Base-by-base conservation (phyloP, 2,797 vertebrate species). In the Benthosema pterotum region DNA sequence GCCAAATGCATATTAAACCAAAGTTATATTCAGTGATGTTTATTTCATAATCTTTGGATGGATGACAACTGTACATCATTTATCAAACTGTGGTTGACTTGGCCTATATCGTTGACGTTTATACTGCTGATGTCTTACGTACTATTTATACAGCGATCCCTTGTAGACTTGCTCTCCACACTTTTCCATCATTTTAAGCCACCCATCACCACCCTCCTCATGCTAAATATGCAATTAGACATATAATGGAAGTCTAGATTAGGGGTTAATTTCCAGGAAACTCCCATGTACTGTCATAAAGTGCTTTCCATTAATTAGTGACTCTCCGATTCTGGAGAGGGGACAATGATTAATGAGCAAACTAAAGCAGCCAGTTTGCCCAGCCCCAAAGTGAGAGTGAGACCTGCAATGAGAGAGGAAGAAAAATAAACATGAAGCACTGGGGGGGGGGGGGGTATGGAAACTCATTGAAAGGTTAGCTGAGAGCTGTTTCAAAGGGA, bases 241-340 rank as follows among this genome's bases (percentile, higher is more conserved):
- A 75, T 83, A 61, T 69, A 69, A 84, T 68, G 56, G 88, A 77
- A 76, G 66, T 73, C 71, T 65, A 84, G 87, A 88, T 80, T 67
- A 83, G 89, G 87, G 83, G 65, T 77, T 90, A 72, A 69, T 89
- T 91, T 92, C 90, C 90, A 86, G 86, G 89, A 89, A 91, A 91
- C 82, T 74, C 73, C 59, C 65, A 67, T 60, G 78, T 80, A 80
- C 71, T 90, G 88, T 87, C 84, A 82, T 83, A 83, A 80, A 87
- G 80, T 83, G 80, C 83, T 88, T 84, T 87, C 88, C 88, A 84
- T 89, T 85, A 89, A 91, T 92, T 90, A 80, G 74, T 69, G 71
- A 70, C 73, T 78, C 57, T 67, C 32, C 0, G 67, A 83, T 82
- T 78, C 75, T 83, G 69, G 56, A 52, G 69, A 74, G 83, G 77